A percentile compares a stretch with the other conserved stretches of the same genome.
Conservation (phyloP, 2,113 vertebrate species). For the Poecile atricapillus region DNA sequence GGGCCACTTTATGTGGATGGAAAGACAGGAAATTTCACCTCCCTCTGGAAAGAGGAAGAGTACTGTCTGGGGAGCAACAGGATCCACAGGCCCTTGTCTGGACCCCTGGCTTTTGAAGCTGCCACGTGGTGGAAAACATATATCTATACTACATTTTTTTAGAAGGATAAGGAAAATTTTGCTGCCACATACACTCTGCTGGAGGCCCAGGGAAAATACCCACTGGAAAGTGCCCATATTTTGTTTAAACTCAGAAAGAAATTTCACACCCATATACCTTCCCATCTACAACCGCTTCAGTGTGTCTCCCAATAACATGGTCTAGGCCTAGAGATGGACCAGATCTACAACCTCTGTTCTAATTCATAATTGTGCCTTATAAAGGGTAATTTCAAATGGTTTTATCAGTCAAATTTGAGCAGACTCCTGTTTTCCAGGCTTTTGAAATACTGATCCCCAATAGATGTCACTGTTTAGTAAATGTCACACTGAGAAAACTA, state of each 20-base stretch:
- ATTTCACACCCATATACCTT: not conserved
- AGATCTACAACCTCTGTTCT: not conserved
- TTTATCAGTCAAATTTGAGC: not conserved
- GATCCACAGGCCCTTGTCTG: fast-evolving
- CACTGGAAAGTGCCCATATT: not conserved
- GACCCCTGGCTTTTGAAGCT: not conserved
- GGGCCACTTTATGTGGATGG: not conserved
- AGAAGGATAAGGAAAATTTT: not conserved
- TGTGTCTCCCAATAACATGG: not conserved
- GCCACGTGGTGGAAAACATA: fast-evolving
- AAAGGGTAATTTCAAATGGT: not conserved
- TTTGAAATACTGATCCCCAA: not conserved
- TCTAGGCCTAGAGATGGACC: not conserved
- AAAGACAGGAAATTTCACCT: not conserved
- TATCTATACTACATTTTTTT: not conserved
- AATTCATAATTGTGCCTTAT: not conserved
- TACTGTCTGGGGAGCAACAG: not conserved
- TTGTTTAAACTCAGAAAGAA: not conserved
- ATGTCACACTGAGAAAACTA: not conserved
- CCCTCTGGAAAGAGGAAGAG: not conserved
- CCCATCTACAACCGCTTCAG: not conserved
- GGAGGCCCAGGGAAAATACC: not conserved
- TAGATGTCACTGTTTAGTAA: conserved; percentile 31
- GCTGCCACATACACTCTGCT: not conserved
- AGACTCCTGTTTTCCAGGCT: not conserved